phyloP scores from a whole-genome alignment of 2,113 vertebrate species.

The Falco punctatus region DNA sequence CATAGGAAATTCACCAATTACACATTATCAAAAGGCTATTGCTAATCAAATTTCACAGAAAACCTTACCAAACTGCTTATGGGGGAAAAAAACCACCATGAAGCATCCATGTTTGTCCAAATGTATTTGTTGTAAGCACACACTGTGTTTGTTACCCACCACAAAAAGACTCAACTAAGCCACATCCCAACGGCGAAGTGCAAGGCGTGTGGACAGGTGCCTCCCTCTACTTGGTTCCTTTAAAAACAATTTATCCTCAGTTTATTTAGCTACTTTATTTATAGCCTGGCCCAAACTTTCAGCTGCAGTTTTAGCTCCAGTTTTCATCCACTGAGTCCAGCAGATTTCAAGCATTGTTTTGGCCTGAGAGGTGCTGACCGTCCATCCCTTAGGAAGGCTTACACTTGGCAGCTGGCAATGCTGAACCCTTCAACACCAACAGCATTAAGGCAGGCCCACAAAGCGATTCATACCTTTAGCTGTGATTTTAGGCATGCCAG shows the following conservation, averaged over 20 bases:
- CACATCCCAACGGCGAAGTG: not conserved
- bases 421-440: not conserved
- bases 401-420: not conserved
- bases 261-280: slow-evolving; percentile 9
- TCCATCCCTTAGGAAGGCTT: not conserved
- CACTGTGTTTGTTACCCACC: not conserved
- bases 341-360: not conserved
- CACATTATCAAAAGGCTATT: not conserved
- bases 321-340: not conserved
- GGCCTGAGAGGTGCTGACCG: not conserved
- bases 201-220: not conserved
- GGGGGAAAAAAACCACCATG: not conserved
- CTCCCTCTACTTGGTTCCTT: not conserved
- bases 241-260: not conserved
- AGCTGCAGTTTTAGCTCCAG: not conserved
- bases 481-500: not conserved
- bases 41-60: not conserved
- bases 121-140: not conserved
- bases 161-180: not conserved
- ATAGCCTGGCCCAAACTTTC: not conserved
- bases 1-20: not conserved
- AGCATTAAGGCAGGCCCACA: not conserved
- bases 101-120: not conserved
- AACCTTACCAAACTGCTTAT: not conserved
- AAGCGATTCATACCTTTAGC: not conserved